Evolutionary conservation across 2,888 invertebrate genomes (phyloP), one percentile per base, ranked within the genome.

Genomic region (Tetranychus truncatus): DNA sequence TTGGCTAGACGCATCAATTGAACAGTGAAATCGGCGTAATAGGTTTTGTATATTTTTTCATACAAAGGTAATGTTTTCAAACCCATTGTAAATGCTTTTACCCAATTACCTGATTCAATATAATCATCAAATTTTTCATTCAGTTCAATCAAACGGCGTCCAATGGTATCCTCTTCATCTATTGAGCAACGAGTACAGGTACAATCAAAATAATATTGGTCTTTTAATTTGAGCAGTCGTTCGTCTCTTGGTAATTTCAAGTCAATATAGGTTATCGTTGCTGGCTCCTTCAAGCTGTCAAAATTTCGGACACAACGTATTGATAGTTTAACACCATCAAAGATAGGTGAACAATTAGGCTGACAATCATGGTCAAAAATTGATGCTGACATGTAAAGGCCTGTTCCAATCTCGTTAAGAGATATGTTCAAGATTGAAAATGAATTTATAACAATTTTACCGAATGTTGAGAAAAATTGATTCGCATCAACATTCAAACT

Each of bases 321-420:
- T 78, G 86, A 85, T 75, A 95, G 86, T 1, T 88, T 89, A 72
- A 88, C 89, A 0, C 94, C 93, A 80, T 89, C 87, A 81, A 95
- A 95, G 1, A 89, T 88, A 71, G 90, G 91, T 6, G 91, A 88
- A 0, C 92, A 92, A 83, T 92, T 94, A 0, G 95, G 93, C 73
- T 86, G 84, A 82, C 95, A 95, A 78, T 91, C 91, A 83, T 95
- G 95, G 84, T 95, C 92, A 74, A 94, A 85, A 66, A 91, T 86
- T 0, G 95, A 94, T 0, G 90, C 89, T 74, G 83, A 92, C 78
- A 95, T 83, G 82, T 93, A 95, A 78, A 95, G 87, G 2, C 90
- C 94, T 0, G 90, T 89, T 0, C 92, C 95, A 74, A 95, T 87
- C 9, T 89, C 88, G 79, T 89, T 89, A 87, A 92, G 88, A 81